Evolutionary conservation across 2,888 invertebrate genomes (phyloP).

Genomic region (Empis stercorea): DNA sequence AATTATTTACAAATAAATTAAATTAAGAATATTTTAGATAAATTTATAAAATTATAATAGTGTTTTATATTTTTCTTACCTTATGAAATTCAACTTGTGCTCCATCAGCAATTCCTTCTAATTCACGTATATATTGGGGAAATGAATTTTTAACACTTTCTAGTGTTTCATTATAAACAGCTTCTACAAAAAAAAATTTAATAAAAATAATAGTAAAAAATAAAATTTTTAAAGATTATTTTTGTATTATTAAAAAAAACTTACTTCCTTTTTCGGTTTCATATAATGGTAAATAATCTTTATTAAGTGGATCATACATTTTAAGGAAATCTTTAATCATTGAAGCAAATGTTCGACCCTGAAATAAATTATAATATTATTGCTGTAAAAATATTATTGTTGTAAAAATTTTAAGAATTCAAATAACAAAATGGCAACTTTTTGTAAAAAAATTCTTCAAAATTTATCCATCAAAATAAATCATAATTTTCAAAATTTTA

Average conservation of each 20-base stretch:
- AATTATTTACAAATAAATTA: too few species aligned
- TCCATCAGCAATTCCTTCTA: constrained; percentile 77
- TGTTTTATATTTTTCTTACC: constrained; percentile 38
- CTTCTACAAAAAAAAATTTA: constrained; percentile 22
- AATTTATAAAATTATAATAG: constrained; percentile 1
- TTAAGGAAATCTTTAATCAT: constrained; percentile 58
- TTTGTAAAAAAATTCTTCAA: too few species aligned
- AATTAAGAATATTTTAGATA: too few species aligned
- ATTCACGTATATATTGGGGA: constrained; percentile 71
- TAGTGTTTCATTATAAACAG: constrained; percentile 63
- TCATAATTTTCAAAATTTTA: too few species aligned
- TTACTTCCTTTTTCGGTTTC: constrained; percentile 52
- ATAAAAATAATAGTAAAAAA: too few species aligned
- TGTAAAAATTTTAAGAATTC: too few species aligned
- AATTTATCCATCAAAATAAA: too few species aligned
- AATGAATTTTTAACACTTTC: constrained; percentile 52
- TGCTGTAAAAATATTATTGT: too few species aligned
- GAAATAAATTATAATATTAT: constrained; percentile 20
- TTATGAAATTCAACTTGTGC: constrained; percentile 70
- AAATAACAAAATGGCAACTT: too few species aligned
- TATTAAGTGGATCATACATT: constrained; percentile 46
- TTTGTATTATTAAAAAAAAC: constrained; percentile 15
- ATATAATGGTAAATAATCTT: constrained; percentile 57
- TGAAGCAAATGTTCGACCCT: constrained; percentile 69
- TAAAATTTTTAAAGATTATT: too few species aligned